A percentile compares a stretch with the other conserved stretches of the same genome.
phyloP scores from a whole-genome alignment of 2,888 invertebrate species.

The Odontocolon sp. region DNA sequence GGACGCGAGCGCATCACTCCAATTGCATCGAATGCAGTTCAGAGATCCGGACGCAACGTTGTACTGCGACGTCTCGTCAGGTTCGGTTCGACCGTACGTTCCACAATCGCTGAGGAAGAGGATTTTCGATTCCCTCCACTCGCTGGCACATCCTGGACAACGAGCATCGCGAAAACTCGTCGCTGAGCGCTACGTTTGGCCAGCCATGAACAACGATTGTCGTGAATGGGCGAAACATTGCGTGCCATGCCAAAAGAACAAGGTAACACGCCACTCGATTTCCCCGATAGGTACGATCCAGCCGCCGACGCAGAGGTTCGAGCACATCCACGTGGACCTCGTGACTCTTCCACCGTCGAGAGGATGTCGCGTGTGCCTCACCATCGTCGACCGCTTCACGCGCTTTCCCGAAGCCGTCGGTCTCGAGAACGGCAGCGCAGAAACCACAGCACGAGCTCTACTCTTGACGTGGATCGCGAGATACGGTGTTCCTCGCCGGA shows the following conservation, averaged over 20 bases:
- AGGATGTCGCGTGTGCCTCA: conserved; percentile 7
- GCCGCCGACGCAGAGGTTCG: conserved; percentile 7
- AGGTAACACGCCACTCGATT: neutral
- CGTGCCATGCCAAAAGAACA: neutral
- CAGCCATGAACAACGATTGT: conserved; percentile 66
- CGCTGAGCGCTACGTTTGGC: conserved; percentile 73
- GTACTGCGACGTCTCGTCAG: too few relatives aligned
- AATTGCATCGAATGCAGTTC: too few relatives aligned
- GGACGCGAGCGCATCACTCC: too few relatives aligned
- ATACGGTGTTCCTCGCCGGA: too few relatives aligned
- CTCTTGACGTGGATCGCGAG: too few relatives aligned
- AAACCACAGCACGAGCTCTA: conserved; percentile 41
- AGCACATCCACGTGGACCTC: conserved; percentile 24
- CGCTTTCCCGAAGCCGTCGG: neutral
- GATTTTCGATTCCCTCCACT: conserved; percentile 57
- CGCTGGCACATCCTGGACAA: conserved; percentile 62
- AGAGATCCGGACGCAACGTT: too few relatives aligned
- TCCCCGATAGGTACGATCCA: conserved; percentile 1
- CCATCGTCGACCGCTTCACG: conserved; percentile 31
- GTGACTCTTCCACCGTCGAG: conserved; percentile 1
- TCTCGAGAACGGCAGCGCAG: conserved; percentile 45
- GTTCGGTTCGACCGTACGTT: conserved; percentile 1
- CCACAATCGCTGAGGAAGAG: neutral
- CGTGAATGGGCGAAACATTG: too few relatives aligned
- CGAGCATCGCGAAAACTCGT: conserved; percentile 65